Base-by-base conservation (phyloP, 2,888 invertebrate species). In the Phlogophora meticulosa region DNA sequence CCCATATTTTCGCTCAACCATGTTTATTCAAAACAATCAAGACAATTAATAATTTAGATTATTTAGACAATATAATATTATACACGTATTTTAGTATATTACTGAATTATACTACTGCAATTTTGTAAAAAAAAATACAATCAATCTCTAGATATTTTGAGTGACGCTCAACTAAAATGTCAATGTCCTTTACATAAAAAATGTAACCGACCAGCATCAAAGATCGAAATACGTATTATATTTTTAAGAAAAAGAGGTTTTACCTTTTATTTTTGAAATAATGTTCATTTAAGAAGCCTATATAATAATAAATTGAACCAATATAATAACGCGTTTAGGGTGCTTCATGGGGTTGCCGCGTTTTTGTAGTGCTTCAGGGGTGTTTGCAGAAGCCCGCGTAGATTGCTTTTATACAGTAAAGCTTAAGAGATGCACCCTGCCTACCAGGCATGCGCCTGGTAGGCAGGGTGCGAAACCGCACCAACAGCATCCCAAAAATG, bases 51-150 rank as follows among this genome's bases (percentile, higher is more conserved):
- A n/a, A n/a, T n/a, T n/a, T n/a, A n/a, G n/a, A n/a, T n/a, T n/a
- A 34, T 43, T 42, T 34, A 38, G 5, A 62, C 24, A 32, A 20
- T 22, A 36, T 24, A 28, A 32, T 32, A 45, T 32, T 36, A 53
- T 46, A 65, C 36, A 36, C 46, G 36, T 70, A 55, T 45, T 79
- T 69, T 65, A 56, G 38, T 48, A 36, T 62, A 42, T 59, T 42
- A 51, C 24, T 36, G 32, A 73, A 65, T 40, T 48, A 45, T 64
- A 90, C 91, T 64, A 90, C 91, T 79, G 73, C 86, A 91, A 93
- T 92, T 93, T 82, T 49, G 82, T 81, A 76, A 74, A 78, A 78
- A 73, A 82, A 76, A 72, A 56, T 34, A 62, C 9, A 42, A 43
- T 1, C 22, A 9, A 13, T 51, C 28, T 49, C 38, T 34, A 63